Conservation (phyloP, 2,888 invertebrate genomes). For the Phyllotreta striolata region DNA sequence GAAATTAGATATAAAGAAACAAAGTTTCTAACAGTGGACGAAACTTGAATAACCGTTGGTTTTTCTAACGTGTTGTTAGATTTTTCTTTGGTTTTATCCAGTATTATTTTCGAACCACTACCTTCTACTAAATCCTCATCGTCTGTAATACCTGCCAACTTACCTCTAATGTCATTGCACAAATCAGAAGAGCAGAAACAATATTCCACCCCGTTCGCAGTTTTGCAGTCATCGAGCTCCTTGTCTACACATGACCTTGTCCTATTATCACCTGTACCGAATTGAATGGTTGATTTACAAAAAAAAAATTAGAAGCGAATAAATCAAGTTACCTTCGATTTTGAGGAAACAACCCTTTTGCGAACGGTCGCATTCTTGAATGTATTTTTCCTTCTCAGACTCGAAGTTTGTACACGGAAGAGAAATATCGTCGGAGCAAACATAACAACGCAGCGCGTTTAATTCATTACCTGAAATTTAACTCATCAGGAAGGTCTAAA, state of each 20-base stretch:
- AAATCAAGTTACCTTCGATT: constrained; percentile 25
- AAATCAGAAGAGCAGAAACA: constrained; percentile 39
- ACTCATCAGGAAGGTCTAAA: not conserved
- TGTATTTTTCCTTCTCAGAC: constrained; percentile 28
- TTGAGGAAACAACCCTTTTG: constrained; percentile 30
- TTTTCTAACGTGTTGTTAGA: too few species aligned
- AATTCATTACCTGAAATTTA: constrained; percentile 23
- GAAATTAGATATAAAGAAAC: too few species aligned
- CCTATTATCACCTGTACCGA: constrained; percentile 26
- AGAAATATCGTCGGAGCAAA: constrained; percentile 32
- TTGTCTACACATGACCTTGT: constrained; percentile 26
- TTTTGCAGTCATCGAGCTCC: constrained; percentile 33
- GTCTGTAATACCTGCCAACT: constrained; percentile 32
- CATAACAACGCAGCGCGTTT: constrained; percentile 35
- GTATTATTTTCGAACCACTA: constrained; percentile 34
- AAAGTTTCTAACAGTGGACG: too few species aligned
- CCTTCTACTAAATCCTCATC: constrained; percentile 41
- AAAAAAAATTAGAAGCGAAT: constrained; percentile 1
- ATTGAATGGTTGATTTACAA: not conserved
- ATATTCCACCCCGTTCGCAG: constrained; percentile 38
- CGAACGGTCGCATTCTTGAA: constrained; percentile 33
- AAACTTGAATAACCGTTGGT: too few species aligned
- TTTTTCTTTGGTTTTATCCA: not conserved
- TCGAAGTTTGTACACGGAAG: constrained; percentile 35
- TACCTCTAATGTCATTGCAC: constrained; percentile 31